These are phyloP conservation scores for Drosophila pseudotakahashii DNA, from an alignment of 2,888 invertebrate species.

Conservation along the genomic window DNA sequence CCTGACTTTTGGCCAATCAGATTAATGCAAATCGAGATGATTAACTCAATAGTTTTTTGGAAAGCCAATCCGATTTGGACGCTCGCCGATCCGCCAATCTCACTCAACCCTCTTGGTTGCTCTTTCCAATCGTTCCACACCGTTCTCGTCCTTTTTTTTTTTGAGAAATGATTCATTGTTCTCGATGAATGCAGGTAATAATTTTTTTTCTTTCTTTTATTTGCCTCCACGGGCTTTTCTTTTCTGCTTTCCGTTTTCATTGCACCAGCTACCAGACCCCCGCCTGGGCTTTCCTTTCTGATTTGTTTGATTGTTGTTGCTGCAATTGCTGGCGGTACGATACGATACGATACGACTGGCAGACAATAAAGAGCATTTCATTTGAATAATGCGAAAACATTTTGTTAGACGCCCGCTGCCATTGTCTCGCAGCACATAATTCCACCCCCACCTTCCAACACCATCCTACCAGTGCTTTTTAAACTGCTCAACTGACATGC, in stretches of 20 bases:
- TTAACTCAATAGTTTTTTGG: constrained; percentile 47
- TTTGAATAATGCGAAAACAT: constrained; percentile 76
- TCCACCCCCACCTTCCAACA: background rate
- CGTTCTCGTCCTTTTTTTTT: background rate
- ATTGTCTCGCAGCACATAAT: constrained; percentile 25
- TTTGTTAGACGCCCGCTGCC: constrained; percentile 55
- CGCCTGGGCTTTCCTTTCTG: constrained; percentile 1
- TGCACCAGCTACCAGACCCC: background rate
- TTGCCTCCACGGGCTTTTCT: background rate
- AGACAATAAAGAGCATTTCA: constrained; percentile 73
- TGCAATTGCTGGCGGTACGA: constrained; percentile 2
- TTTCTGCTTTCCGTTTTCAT: background rate
- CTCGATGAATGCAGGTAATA: constrained; percentile 63
- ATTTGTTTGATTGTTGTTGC: constrained; percentile 21
- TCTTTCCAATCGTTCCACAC: background rate
- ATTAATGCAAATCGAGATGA: constrained; percentile 64
- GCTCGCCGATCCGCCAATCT: background rate
- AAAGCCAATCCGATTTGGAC: constrained; percentile 5
- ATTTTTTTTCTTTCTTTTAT: constrained; percentile 1
- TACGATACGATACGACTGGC: constrained; percentile 11
- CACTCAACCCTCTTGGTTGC: background rate
- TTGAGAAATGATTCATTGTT: constrained; percentile 61
- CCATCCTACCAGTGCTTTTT: constrained; percentile 4
- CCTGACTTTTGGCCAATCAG: constrained; percentile 25
- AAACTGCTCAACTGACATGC: constrained; percentile 37